Evolutionary conservation across 2,113 vertebrate species (phyloP), one percentile per base, ranked within the genome.

Genomic region (Dunckerocampus dactyliophorus): DNA sequence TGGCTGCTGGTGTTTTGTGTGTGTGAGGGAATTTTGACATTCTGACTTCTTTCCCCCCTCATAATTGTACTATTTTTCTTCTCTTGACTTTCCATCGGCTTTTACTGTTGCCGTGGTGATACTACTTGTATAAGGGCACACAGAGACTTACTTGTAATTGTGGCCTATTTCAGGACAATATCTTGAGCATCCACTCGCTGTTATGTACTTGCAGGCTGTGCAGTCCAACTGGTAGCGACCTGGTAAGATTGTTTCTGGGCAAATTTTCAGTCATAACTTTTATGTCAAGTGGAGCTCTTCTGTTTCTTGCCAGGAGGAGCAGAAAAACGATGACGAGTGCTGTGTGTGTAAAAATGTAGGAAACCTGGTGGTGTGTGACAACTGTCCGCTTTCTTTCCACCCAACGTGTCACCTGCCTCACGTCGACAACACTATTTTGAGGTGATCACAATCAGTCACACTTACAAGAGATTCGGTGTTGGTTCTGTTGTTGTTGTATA

Each of bases 351-450:
- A 63, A 16, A 8, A 3, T 6, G 79, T 11, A 8, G 39, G 31
- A 2, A 6, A 42, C 0, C 64, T 91, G 62, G 81, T 91, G 12
- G n/a, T 52, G 39, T 92, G 89, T 51, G 84, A 88, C 10, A 0
- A 21, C 0, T 92, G 90, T 34, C 91, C 91, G 1, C 83, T 77
- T 45, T 81, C 87, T 31, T 92, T 90, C 73, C 90, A 91, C 70
- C 71, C 67, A 51, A 34, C 8, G 6, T 91, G 91, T 53, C 91
- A 92, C 67, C 62, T 88, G 3, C 90, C 90, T 12, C 39, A 59
- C 4, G 4, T 86, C 1, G 61, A 65, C 0, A 49, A 70, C 0
- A 0, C 0, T 0, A 9, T 48, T 3, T 0, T 84, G 31, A 1
- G 9, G 85, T 86, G 61, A 57, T 37, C n/a, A 16, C n/a, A 19